phyloP scores from a whole-genome alignment of 1,140 invertebrate genomes.

The Tribolium castaneum region DNA sequence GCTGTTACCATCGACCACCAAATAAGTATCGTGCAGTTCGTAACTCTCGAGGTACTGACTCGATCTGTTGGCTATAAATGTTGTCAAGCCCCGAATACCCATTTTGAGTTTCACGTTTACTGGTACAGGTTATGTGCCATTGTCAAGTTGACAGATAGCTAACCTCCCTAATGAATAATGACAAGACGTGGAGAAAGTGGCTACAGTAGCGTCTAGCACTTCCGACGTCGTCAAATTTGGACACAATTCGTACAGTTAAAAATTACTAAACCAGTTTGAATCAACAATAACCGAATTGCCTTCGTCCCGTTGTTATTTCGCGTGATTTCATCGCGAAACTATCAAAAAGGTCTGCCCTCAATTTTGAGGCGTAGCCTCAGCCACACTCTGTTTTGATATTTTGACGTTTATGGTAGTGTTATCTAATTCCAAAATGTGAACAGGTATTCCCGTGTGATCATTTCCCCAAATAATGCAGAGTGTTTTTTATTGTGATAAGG shows the following conservation, averaged over 20 bases:
- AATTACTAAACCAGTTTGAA: no score
- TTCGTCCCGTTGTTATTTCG: not conserved
- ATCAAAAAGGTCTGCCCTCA: not conserved
- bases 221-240: not conserved
- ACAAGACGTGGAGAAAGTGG: not conserved
- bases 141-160: not conserved
- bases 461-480: not conserved
- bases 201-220: not conserved
- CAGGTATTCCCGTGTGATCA: not conserved
- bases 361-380: not conserved
- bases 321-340: not conserved
- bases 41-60: slow-evolving; percentile 72
- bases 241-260: not conserved
- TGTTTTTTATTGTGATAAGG: slow-evolving; percentile 11
- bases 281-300: not conserved
- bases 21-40: slow-evolving; percentile 74
- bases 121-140: not conserved
- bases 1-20: slow-evolving; percentile 88
- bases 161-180: not conserved
- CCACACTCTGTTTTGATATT: slow-evolving; percentile 1
- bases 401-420: slow-evolving; percentile 9
- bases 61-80: slow-evolving; percentile 78
- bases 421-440: slow-evolving; percentile 24
- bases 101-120: slow-evolving; percentile 65
- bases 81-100: slow-evolving; percentile 86